Percentiles rank a stretch among this genome's conserved stretches.
phyloP scores from a whole-genome alignment of 2,113 vertebrate species.

The human region DNA sequence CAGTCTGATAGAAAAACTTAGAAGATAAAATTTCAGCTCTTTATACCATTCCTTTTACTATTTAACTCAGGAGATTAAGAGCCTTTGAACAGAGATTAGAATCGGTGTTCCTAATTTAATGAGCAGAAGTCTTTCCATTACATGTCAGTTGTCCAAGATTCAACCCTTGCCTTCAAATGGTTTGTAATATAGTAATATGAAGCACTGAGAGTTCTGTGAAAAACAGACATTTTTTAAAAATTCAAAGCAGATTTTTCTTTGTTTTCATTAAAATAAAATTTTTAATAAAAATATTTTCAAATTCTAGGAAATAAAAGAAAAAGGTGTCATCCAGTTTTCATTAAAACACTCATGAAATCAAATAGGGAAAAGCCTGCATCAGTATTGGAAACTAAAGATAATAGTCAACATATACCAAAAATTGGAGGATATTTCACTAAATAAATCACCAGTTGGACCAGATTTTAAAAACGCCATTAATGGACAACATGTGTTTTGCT shows the following conservation, averaged over 20 bases:
- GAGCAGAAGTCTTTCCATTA: not conserved
- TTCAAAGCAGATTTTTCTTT: not conserved
- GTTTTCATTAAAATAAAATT: not conserved
- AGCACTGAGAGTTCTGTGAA: not conserved
- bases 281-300: not conserved
- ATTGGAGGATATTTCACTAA: not conserved
- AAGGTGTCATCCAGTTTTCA: not conserved
- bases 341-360: not conserved
- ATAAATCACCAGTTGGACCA: not conserved
- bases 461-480: not conserved
- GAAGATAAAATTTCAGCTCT: not conserved
- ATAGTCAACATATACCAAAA: not conserved
- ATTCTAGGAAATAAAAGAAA: not conserved
- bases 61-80: not conserved
- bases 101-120: rapidly evolving
- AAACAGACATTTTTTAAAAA: not conserved
- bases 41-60: not conserved
- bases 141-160: not conserved
- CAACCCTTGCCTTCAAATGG: not conserved
- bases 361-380: not conserved
- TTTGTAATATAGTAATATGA: not conserved
- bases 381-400: not conserved
- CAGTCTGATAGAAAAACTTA: not conserved
- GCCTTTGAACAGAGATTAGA: no score
- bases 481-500: not conserved